Base-by-base conservation (phyloP, 2,888 invertebrate species). In the Helicoverpa assulta region DNA sequence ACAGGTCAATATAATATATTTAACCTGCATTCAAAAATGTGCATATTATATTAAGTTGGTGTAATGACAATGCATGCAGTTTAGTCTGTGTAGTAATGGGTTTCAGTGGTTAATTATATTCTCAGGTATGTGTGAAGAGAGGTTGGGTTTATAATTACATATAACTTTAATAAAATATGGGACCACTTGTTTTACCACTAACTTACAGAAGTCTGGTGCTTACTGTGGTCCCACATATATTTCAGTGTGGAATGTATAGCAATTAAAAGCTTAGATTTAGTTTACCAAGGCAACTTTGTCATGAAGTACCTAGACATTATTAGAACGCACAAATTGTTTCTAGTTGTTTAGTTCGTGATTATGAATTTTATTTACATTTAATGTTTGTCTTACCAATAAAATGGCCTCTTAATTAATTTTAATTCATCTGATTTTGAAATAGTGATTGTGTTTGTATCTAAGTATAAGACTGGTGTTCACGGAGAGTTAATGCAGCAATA, bases 271-370 rank as follows among this genome's bases (percentile, higher is more conserved):
- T 65, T 82, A 82, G 66, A 37, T 68, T 72, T 73, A 80, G 60
- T 72, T 70, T 33, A 55, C 53, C 59, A 75, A 64, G 83, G 76
- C 73, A 78, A 78, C 76, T 75, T 78, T 73, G 53, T 74, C 62
- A 66, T 75, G 53, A 60, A 73, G 63, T 83, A 75, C 43, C 64
- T 70, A 65, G 40, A 54, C 10, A 55, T 57, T 43, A 16, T 43
- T 54, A 33, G 58, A 76, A 67, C 61, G 81, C 81, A 81, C 81
- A 82, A 81, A 76, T 76, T 59, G 56, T 72, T 82, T 76, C 16
- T 78, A 78, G 70, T 66, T 69, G 37, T 69, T 80, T 73, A 78
- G 65, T 69, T 73, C 26, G 33, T 72, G 50, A 59, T 69, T 66
- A 61, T 70, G 54, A 57, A 63, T 53, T 71, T 70, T 62, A 61